Percentiles rank a stretch among this genome's conserved stretches.
These are phyloP conservation scores for Athalia circularis DNA, from an alignment of 2,888 invertebrate species.

Conservation along the genomic window DNA sequence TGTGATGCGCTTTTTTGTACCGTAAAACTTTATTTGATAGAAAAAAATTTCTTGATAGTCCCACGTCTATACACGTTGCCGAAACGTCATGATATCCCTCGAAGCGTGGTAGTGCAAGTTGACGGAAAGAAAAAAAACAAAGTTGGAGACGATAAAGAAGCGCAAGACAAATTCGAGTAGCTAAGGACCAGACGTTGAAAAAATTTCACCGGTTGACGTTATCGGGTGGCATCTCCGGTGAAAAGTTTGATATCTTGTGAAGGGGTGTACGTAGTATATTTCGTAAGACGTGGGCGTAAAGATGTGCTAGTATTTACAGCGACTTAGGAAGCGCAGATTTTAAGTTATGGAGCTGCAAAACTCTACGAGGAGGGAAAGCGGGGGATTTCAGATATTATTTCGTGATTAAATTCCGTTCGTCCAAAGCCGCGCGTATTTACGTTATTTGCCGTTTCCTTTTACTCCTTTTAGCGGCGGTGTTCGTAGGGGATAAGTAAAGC, in stretches of 20 bases:
- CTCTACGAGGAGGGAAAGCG: no score
- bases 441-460: conserved; percentile 20
- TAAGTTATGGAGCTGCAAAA: no score
- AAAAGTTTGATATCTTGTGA: background rate
- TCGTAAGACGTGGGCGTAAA: background rate
- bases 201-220: conserved; percentile 16
- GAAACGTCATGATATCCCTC: background rate
- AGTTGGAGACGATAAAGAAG: background rate
- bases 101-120: background rate
- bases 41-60: no score
- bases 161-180: conserved; percentile 10
- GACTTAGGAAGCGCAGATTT: no score
- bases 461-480: background rate
- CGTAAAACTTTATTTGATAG: no score
- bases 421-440: conserved; percentile 15
- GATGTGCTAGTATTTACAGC: no score
- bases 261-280: conserved; percentile 4
- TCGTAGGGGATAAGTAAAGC: conserved; percentile 16
- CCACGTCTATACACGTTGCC: no score
- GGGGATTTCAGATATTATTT: background rate
- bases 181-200: background rate
- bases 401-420: conserved; percentile 29
- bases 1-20: no score
- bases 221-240: conserved; percentile 18
- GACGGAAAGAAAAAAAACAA: background rate